A percentile compares a stretch with the other conserved stretches of the same genome.
These are phyloP conservation scores for Xenus cinereus DNA, from an alignment of 2,113 vertebrate genomes.

Conservation along the genomic window DNA sequence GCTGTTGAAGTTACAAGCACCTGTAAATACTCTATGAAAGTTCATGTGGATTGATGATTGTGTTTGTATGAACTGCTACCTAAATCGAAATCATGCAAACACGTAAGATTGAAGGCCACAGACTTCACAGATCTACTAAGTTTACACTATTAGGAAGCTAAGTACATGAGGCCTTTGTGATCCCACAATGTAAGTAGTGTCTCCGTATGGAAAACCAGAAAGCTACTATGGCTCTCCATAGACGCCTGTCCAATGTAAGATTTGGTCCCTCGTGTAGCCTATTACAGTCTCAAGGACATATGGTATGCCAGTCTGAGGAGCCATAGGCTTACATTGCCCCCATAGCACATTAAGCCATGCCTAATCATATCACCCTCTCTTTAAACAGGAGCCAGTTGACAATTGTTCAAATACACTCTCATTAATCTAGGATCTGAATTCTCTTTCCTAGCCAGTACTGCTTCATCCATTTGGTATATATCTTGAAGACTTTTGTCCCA, in stretches of 20 bases:
- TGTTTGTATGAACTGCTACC: neutral
- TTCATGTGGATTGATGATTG: neutral
- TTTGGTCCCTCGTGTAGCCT: neutral
- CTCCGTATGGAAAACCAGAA: neutral
- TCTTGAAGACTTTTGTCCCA: neutral
- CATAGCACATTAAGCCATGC: rapidly evolving
- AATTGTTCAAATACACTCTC: neutral
- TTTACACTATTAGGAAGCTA: neutral
- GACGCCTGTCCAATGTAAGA: too few species aligned
- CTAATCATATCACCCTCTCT: neutral
- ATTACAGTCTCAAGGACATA: neutral
- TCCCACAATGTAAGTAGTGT: neutral
- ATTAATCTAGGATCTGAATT: neutral
- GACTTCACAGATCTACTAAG: neutral
- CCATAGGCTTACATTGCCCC: rapidly evolving
- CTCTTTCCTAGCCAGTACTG: neutral
- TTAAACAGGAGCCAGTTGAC: neutral
- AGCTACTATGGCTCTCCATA: too few species aligned
- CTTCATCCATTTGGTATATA: neutral
- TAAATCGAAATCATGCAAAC: neutral
- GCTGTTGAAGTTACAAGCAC: neutral
- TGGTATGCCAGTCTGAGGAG: neutral
- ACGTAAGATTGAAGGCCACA: rapidly evolving
- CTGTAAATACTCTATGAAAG: neutral
- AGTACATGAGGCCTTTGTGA: neutral